Evolutionary conservation across 2,797 vertebrate species (phyloP).

Genomic region (Oreonectes daqikongensis): DNA sequence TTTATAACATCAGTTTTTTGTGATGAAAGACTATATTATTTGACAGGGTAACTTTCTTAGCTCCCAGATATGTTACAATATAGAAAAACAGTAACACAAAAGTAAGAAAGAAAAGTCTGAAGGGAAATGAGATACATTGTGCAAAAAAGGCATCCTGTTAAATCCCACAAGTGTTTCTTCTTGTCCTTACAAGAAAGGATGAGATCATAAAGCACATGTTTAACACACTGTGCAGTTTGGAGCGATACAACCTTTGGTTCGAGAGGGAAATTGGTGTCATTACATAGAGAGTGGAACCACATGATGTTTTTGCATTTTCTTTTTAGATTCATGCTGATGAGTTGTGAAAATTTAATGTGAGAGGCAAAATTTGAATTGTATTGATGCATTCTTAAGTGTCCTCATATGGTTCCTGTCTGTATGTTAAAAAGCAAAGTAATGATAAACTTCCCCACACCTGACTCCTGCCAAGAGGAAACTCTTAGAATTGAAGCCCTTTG

Average conservation of each 20-base stretch:
- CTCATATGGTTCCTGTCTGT: slow-evolving; percentile 56
- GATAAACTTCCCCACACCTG: slow-evolving; percentile 40
- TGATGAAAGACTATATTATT: not conserved
- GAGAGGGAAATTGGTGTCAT: slow-evolving; percentile 69
- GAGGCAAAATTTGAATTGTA: slow-evolving; percentile 55
- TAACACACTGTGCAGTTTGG: slow-evolving; percentile 20
- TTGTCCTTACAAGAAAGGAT: slow-evolving; percentile 27
- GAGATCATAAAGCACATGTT: slow-evolving; percentile 48
- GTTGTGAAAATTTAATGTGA: slow-evolving; percentile 36
- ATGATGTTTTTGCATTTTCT: slow-evolving; percentile 59
- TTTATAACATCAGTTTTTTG: not conserved
- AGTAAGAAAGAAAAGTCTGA: not conserved
- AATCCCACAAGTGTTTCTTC: not conserved
- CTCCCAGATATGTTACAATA: not conserved
- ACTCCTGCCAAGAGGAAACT: slow-evolving; percentile 45
- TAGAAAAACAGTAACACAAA: not conserved
- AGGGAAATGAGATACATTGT: too few relatives aligned
- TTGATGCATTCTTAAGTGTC: slow-evolving; percentile 49
- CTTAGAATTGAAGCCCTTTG: slow-evolving; percentile 40
- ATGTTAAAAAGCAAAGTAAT: slow-evolving; percentile 40
- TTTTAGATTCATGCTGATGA: slow-evolving; percentile 39
- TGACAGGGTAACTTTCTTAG: not conserved
- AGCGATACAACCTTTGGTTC: slow-evolving; percentile 63
- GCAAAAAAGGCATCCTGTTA: not conserved
- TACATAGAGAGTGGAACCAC: slow-evolving; percentile 74